Base-by-base conservation (phyloP, 2,113 vertebrate species). In the Hiodon alosoides region DNA sequence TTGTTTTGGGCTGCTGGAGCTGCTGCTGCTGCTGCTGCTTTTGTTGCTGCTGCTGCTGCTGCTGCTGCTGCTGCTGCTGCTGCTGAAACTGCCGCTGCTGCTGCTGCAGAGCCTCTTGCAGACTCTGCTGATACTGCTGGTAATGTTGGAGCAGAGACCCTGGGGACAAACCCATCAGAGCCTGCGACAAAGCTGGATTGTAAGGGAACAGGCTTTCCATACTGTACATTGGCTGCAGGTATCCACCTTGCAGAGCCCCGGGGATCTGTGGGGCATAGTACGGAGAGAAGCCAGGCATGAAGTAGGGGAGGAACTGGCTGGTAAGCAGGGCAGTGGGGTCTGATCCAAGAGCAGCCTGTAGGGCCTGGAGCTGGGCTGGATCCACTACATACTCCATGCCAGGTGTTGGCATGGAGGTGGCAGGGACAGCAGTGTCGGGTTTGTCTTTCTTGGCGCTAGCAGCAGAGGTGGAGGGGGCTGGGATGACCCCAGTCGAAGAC, bases 41-140 rank as follows among this genome's bases (percentile, higher is more conserved):
- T n/a, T n/a, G n/a, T n/a, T n/a, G n/a, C n/a, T n/a, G 89, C 83
- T 84, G 92, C 82, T 92, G 90, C 74, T 91, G 93, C 82, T 91
- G 90, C 68, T 92, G 94, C 86, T 91, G 90, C 72, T 89, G 89
- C 85, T 91, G 92, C 69, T 94, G 93, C 46, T 89, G 92, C 11
- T 85, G 91, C 57, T 91, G 93, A 75, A 86, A 89, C 77, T 90
- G 88, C 81, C 89, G 89, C 85, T 91, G 92, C 87, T 94, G 93
- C 84, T 92, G 92, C 88, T 93, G 92, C 80, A 95, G 84, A 0
- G 92, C 93, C 85, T 94, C 94, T 89, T 95, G 94, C 89, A 95
- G 91, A 84, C 93, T 95, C 88, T 95, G 94, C 89, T 95, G 94
- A 90, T 95, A 95, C 90, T 95, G 94, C 90, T 95, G 94, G 87